Evolutionary conservation across 2,113 vertebrate species (phyloP).

Genomic region (Cynoglossus semilaevis): DNA sequence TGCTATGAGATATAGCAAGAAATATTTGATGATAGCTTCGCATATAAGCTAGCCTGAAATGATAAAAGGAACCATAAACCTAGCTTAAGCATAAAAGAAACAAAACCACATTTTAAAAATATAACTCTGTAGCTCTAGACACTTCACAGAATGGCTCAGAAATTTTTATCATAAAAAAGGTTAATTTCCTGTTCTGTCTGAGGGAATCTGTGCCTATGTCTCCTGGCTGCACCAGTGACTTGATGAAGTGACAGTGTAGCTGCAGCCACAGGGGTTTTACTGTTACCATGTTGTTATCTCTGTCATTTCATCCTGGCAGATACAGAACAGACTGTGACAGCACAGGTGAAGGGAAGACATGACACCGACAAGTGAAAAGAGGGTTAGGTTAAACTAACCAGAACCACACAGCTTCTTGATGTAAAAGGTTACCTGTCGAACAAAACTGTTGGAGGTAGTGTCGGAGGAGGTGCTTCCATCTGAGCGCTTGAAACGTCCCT

Average conservation of each 20-base stretch:
- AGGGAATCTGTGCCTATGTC: constrained; percentile 1
- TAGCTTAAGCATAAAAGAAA: too few relatives aligned
- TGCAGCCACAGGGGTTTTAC: constrained; percentile 11
- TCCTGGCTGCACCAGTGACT: not conserved
- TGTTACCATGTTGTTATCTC: constrained; percentile 21
- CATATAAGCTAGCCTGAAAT: too few relatives aligned
- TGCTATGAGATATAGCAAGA: too few relatives aligned
- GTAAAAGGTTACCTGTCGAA: constrained; percentile 85
- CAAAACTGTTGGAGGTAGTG: constrained; percentile 98
- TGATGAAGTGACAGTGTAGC: not conserved
- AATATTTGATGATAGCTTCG: too few relatives aligned
- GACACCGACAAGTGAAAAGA: constrained; percentile 5
- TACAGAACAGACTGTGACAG: constrained; percentile 3
- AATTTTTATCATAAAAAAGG: too few relatives aligned
- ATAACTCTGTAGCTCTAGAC: too few relatives aligned
- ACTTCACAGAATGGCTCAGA: too few relatives aligned
- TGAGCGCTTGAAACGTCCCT: constrained; percentile 93
- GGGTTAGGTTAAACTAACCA: not conserved
- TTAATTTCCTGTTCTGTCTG: not conserved
- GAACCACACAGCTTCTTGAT: too few relatives aligned
- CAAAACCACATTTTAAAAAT: too few relatives aligned
- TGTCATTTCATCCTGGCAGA: constrained; percentile 21
- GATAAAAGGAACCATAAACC: too few relatives aligned
- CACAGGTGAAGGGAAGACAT: constrained; percentile 13
- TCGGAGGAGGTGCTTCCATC: constrained; percentile 96